Conservation (phyloP, 2,888 invertebrate species). For the Omphaloscelis lunosa region DNA sequence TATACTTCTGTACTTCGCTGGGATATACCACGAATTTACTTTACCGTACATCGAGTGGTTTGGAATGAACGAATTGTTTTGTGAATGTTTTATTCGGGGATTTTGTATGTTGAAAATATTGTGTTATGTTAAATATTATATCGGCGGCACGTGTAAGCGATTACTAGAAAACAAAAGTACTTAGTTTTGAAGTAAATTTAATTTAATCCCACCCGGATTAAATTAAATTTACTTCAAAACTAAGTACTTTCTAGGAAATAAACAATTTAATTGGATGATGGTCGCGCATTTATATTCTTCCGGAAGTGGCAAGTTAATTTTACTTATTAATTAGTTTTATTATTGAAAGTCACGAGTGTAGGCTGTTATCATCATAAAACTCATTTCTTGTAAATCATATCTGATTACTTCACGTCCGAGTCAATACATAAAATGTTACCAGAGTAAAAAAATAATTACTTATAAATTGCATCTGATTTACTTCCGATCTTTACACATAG, state of each 20-base stretch:
- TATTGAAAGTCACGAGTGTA: no score
- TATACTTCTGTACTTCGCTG: conserved; percentile 39
- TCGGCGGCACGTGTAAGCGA: conserved; percentile 37
- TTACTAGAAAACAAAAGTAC: conserved; percentile 18
- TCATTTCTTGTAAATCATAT: conserved; percentile 22
- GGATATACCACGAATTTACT: conserved; percentile 23
- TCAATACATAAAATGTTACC: conserved; percentile 8
- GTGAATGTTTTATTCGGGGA: conserved; percentile 9
- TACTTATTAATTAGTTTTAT: no score
- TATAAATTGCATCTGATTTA: conserved; percentile 31
- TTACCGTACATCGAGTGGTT: conserved; percentile 30
- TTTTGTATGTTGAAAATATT: not conserved
- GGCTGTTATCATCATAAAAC: no score
- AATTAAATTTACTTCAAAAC: no score
- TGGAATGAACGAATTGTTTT: conserved; percentile 25
- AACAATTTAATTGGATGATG: no score
- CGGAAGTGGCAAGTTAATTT: no score
- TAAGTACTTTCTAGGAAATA: no score
- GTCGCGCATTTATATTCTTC: no score
- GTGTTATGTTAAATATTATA: conserved; percentile 25
- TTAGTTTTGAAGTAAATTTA: no score
- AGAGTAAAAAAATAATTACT: conserved; percentile 28
- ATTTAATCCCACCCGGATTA: no score
- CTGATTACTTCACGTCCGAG: conserved; percentile 23
- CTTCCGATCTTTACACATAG: conserved; percentile 30